Base-by-base conservation (phyloP, 2,797 vertebrate species). In the Hipposideros larvatus region DNA sequence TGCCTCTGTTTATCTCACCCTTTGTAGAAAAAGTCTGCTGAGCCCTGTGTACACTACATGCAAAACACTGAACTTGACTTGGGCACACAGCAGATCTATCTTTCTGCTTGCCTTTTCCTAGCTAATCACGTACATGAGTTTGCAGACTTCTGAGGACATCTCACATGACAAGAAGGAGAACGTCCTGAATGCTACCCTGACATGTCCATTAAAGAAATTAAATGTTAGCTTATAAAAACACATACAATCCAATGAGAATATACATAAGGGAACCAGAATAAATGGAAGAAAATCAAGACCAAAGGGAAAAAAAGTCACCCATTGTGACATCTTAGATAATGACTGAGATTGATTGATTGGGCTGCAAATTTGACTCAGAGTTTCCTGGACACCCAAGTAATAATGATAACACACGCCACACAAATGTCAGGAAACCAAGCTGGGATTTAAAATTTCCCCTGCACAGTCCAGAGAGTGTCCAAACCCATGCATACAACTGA, bases 261-360 rank as follows among this genome's bases (percentile, higher is more conserved):
- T 55, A 87, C 59, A n/a, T 34, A 74, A 85, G 37, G 18, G 87
- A 61, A 51, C 82, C 51, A 87, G 70, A 37, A 74, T 22, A 65
- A 71, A 34, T 11, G 37, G 31, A 59, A 85, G 77, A 86, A 46
- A 95, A 94, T 53, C 22, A 87, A 95, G 68, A 75, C 82, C 77
- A 75, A 82, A 66, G 55, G 65, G 41, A 59, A 68, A 51, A 43
- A 43, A 43, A 80, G 68, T 46, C 82, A n/a, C 24, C 28, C 61
- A 46, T 2, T 24, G 65, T 18, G 59, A 90, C 85, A n/a, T 37
- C 51, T 46, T 66, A 43, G 43, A 24, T 43, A 31, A 74, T 28
- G 71, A 46, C 48, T 51, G 28, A 78, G 41, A 73, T 0, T 3
- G 2, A 73, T 0, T 3, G 2, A 51, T 51, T 11, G 48, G 84